Percentiles rank a stretch among this genome's conserved stretches.
phyloP scores from a whole-genome alignment of 2,113 vertebrate genomes.

The Montifringilla adamsi region DNA sequence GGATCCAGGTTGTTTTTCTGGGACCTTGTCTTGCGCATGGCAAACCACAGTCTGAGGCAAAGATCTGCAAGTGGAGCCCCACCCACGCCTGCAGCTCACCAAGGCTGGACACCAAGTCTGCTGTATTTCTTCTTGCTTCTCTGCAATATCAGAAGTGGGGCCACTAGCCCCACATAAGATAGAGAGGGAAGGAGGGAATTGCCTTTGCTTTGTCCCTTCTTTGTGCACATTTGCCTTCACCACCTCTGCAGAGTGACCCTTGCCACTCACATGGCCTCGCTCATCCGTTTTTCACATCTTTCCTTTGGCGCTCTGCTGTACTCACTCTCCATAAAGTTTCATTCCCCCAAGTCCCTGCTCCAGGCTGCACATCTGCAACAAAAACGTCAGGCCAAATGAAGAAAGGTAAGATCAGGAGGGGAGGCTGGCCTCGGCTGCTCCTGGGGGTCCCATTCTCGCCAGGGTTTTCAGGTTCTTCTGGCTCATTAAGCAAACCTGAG shows the following conservation, averaged over 20 bases:
- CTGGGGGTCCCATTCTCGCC: constrained; percentile 52
- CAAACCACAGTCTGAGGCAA: not conserved
- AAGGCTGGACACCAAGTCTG: not conserved
- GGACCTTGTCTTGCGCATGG: not conserved
- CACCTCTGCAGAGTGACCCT: not conserved
- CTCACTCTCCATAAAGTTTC: not conserved
- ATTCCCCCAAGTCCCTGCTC: not conserved
- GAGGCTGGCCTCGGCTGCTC: not conserved
- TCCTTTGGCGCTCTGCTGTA: not conserved
- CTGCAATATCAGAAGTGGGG: not conserved
- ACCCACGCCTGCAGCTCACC: fast-evolving
- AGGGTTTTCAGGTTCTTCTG: constrained; percentile 57
- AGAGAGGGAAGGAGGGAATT: not conserved
- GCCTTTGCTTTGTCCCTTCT: not conserved
- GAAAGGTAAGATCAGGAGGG: constrained; percentile 40
- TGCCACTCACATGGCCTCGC: fast-evolving
- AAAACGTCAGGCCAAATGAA: constrained; percentile 57
- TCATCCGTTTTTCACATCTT: not conserved
- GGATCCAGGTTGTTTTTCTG: not conserved
- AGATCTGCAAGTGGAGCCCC: not conserved
- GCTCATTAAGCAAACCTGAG: constrained; percentile 67
- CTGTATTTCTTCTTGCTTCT: not conserved
- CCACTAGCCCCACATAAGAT: not conserved
- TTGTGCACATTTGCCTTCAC: not conserved
- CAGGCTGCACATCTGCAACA: constrained; percentile 37